Evolutionary conservation across 2,888 invertebrate genomes (phyloP), one percentile per base, ranked within the genome.

Genomic region (Papilio protenor): DNA sequence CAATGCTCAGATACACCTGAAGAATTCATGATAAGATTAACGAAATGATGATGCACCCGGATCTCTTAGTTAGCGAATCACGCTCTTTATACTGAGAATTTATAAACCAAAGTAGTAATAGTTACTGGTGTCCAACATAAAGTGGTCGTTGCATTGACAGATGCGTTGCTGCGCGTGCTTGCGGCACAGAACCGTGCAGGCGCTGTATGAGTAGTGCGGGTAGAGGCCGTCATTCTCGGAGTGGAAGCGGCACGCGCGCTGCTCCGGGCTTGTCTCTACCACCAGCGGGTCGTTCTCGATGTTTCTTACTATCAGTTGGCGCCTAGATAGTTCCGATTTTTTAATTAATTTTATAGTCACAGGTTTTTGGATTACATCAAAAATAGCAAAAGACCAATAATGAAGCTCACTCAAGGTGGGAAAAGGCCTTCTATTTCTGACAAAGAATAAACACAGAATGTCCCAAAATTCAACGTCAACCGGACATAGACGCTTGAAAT

Each of bases 171-270:
- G 96, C 0, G 95, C 96, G 79, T 93, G 91, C 87, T 96, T 96
- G 70, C 97, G 95, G 82, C 97, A 97, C 77, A 96, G 96, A 0
- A 97, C 96, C 0, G 96, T 95, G 84, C 97, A 97, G 0, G 97
- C 96, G 84, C 96, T 97, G 86, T 96, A 97, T 69, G 97, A 97
- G 86, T 97, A 97, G 79, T 95, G 92, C 0, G 95, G 94, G 87
- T 96, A 96, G 0, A 97, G 93, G 45, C 95, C 94, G 14, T 95
- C 89, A 75, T 96, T 96, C 88, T 97, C 97, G 78, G 96, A 91
- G 69, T 95, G 92, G 86, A 97, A 97, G 14, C 96, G 96, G 84
- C 97, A 97, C 71, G 96, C 96, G 12, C 97, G 95, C 86, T 97
- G 96, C 12, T 94, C 86, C 0, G 96, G 91, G 11, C 95, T 95